Evolutionary conservation across 2,113 vertebrate genomes (phyloP), one percentile per base, ranked within the genome.

Genomic region (Lamprotornis superbus): DNA sequence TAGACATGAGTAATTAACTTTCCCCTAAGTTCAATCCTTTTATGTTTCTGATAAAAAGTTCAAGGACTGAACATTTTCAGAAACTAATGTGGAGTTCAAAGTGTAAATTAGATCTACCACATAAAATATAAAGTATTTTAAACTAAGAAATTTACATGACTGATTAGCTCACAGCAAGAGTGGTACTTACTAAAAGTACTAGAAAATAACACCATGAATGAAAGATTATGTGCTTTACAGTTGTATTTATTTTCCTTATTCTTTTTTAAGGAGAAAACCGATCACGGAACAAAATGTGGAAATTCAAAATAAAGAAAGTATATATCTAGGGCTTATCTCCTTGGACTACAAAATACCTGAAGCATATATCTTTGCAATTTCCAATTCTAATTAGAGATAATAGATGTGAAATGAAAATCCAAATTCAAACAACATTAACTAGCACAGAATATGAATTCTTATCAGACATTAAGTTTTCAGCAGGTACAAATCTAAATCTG

Each of bases 41-140:
- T 64, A 24, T 78, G 5, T 70, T 93, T 56, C 46, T 47, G 74
- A 79, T 59, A 49, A 65, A 84, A 88, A 25, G 25, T 60, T 90
- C 10, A 89, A n/a, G 50, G 81, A 37, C 35, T 75, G n/a, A 93
- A 50, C 52, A 81, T 10, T 87, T 82, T 82, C 67, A 89, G 87
- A 91, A 91, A 90, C 52, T 35, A 50, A 83, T 74, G 31, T 76
- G 63, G 78, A 97, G 40, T 76, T 93, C 92, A 92, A 79, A 83
- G 42, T 74, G 59, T 61, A 81, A 96, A 71, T n/a, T 37, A 80
- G 17, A 71, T 78, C 13, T 86, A 67, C n/a, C 14, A 35, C 39
- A 94, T 69, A 53, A 23, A 69, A 50, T 70, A 63, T 89, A 74
- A 94, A 97, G 40, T 92, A 92, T 95, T 93, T 87, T 47, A 47